A percentile compares a stretch with the other conserved stretches of the same genome.
phyloP scores from a whole-genome alignment of 2,888 invertebrate species.

The Eupithecia tripunctaria region DNA sequence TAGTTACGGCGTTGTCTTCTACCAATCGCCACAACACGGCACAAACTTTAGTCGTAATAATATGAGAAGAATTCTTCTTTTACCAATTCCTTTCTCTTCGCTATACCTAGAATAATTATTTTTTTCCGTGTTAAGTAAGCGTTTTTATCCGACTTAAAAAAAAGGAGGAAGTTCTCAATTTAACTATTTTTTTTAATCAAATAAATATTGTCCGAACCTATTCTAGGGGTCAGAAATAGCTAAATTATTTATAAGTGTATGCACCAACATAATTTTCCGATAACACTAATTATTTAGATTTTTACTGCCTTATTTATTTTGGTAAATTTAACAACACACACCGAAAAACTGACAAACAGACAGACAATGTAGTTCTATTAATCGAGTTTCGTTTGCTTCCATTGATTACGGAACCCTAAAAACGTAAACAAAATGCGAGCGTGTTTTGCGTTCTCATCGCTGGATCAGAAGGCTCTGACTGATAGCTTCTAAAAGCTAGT shows the following conservation, averaged over 20 bases:
- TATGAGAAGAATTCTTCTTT: too few species aligned
- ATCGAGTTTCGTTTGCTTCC: neutral
- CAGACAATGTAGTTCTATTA: neutral
- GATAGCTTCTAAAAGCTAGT: constrained; percentile 50
- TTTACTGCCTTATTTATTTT: neutral
- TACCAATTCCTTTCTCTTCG: too few species aligned
- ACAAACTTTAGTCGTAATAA: too few species aligned
- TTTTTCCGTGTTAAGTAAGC: too few species aligned
- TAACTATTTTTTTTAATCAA: too few species aligned
- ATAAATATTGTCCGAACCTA: too few species aligned
- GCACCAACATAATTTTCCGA: neutral
- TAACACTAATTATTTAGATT: neutral
- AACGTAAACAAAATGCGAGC: constrained; percentile 45
- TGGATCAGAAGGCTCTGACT: constrained; percentile 55
- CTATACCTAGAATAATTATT: too few species aligned
- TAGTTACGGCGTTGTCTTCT: too few species aligned
- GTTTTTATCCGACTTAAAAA: too few species aligned
- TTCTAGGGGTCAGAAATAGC: neutral
- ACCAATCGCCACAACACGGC: too few species aligned
- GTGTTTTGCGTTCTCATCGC: constrained; percentile 60
- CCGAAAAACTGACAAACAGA: neutral
- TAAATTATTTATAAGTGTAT: neutral
- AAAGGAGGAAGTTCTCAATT: too few species aligned
- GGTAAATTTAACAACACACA: neutral
- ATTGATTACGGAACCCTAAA: neutral